Conservation (phyloP, 30 jellyfish, hydroid and myxozoan genomes). For the Phacellophora camtschatica region DNA sequence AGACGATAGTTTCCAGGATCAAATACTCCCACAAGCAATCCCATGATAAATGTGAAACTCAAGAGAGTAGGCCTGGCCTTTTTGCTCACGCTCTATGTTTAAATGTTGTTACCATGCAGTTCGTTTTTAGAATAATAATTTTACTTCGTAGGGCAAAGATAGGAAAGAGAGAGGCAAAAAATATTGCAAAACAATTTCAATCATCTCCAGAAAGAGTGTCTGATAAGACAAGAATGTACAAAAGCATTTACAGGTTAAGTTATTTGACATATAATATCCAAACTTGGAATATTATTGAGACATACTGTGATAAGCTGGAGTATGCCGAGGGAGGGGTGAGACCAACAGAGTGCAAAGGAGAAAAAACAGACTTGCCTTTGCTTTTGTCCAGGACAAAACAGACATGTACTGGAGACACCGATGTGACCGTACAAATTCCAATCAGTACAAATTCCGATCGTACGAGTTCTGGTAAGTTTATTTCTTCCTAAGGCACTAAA, state of each 20-base stretch:
- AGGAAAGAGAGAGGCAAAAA: conserved; percentile 16
- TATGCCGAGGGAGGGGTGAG: conserved; percentile 20
- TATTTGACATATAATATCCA: conserved; percentile 3
- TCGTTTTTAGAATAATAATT: no score
- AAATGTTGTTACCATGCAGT: no score
- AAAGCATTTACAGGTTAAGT: not conserved
- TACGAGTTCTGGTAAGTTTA: no score
- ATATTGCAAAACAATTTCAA: conserved; percentile 4
- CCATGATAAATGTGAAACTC: no score
- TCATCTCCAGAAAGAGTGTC: not conserved
- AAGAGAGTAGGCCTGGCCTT: no score
- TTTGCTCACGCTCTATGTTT: no score
- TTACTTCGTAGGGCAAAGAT: conserved; percentile 28
- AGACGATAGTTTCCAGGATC: no score
- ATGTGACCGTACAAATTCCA: not conserved
- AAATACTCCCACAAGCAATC: no score
- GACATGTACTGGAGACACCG: not conserved
- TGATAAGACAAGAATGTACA: not conserved
- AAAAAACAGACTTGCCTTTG: not conserved
- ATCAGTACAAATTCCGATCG: no score
- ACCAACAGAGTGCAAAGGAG: conserved; percentile 29
- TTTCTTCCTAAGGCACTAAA: no score
- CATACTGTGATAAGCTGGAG: conserved; percentile 7
- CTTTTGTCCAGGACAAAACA: conserved; percentile 7
- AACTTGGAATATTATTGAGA: conserved; percentile 2